A percentile compares a stretch with the other conserved stretches of the same genome.
Evolutionary conservation across 2,797 vertebrate genomes (phyloP).

Genomic region (Chelmon rostratus): DNA sequence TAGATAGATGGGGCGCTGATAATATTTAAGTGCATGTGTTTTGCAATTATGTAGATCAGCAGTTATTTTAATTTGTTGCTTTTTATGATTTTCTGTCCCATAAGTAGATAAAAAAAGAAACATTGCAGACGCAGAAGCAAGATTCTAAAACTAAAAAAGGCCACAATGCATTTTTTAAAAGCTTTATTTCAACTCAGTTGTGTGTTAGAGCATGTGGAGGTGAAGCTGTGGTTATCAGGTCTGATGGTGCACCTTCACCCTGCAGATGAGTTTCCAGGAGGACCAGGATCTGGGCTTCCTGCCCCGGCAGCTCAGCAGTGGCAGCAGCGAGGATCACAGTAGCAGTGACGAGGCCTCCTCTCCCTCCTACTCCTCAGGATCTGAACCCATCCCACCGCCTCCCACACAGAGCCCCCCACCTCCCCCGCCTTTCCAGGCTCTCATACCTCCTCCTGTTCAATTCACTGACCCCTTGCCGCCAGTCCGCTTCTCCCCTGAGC

Average conservation of each 20-base stretch:
- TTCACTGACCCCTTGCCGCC: conserved; percentile 88
- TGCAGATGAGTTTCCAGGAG: conserved; percentile 97
- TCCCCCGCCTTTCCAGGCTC: conserved; percentile 87
- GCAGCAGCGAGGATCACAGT: conserved; percentile 92
- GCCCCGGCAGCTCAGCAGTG: conserved; percentile 90
- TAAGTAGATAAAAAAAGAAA: neutral
- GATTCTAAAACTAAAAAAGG: neutral
- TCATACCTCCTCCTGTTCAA: conserved; percentile 88
- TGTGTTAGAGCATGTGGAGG: neutral
- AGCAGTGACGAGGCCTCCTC: conserved; percentile 95
- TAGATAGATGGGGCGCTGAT: neutral
- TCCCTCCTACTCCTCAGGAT: conserved; percentile 93
- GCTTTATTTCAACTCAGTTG: neutral
- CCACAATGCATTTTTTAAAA: neutral
- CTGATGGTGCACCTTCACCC: conserved; percentile 16
- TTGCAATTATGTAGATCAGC: neutral
- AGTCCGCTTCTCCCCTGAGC: conserved; percentile 81
- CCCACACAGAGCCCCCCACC: conserved; percentile 93
- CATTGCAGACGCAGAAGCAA: neutral
- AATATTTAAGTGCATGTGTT: conserved; percentile 37
- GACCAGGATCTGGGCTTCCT: conserved; percentile 90
- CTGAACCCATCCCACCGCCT: conserved; percentile 92
- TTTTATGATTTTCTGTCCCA: neutral
- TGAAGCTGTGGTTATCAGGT: neutral
- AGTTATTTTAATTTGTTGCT: neutral